These are phyloP conservation scores for Macrophya alboannulata DNA, from an alignment of 2,888 invertebrate genomes.

Conservation along the genomic window DNA sequence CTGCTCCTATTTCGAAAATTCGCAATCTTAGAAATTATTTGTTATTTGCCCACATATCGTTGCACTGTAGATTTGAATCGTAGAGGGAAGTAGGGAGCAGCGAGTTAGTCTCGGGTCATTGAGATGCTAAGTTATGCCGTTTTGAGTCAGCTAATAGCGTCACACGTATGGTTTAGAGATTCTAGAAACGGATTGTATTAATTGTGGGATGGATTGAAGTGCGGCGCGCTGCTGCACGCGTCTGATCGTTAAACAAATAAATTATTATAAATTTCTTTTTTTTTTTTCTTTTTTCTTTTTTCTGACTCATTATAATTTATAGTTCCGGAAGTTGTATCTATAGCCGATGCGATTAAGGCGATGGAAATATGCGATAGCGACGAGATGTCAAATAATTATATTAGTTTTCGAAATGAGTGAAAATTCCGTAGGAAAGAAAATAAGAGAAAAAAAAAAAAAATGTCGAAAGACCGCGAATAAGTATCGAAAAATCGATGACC, in stretches of 20 bases:
- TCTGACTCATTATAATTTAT: constrained; percentile 1
- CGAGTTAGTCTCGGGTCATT: not conserved
- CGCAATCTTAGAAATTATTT: too few relatives aligned
- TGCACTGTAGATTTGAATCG: not conserved
- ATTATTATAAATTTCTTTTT: not conserved
- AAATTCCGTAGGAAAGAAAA: not conserved
- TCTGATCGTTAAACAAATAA: constrained; percentile 1
- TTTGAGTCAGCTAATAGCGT: not conserved
- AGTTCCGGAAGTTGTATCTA: not conserved
- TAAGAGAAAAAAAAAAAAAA: not conserved
- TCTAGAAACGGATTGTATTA: constrained; percentile 41
- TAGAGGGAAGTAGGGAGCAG: not conserved
- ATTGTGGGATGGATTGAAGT: not conserved
- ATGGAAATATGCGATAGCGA: constrained; percentile 20
- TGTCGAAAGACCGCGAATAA: not conserved
- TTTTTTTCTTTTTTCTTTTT: not conserved
- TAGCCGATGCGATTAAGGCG: not conserved
- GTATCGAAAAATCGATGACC: not conserved
- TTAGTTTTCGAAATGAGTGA: not conserved
- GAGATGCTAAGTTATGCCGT: constrained; percentile 38
- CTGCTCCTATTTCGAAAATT: too few relatives aligned
- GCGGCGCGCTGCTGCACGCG: constrained; percentile 26
- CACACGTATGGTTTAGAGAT: constrained; percentile 9
- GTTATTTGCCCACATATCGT: not conserved
- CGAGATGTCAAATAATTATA: not conserved